Base-by-base conservation (phyloP, 1,140 invertebrate genomes). In the Potamilus streckersoni region DNA sequence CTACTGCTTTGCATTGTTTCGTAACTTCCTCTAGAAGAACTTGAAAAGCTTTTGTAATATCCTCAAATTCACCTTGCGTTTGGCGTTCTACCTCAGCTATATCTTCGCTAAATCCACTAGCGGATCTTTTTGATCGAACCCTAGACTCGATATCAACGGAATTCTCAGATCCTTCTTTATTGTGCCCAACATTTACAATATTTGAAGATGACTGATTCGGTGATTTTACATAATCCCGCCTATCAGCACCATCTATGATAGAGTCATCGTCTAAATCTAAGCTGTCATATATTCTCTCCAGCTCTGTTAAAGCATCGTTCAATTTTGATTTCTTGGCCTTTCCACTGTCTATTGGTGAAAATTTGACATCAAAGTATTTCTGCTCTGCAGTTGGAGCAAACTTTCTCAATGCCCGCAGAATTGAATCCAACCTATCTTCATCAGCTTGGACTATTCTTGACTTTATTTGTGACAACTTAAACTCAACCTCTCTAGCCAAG, bases 31-130 rank as follows among this genome's bases (percentile, higher is more conserved):
- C 86, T 14, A 87, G 74, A 31, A 87, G 76, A 64, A 83, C 82
- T 69, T 87, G 84, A 80, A 87, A 87, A 57, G 86, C 85, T 65
- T 82, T 85, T n/a, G 82, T 83, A 19, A 87, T 85, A 27, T 84
- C 76, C 57, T 87, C 86, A 80, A 86, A 86, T 74, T 87, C 86
- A 55, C 79, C 79, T 60, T 87, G 81, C 17, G 83, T 84, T 67
- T 85, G 79, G 63, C 82, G 79, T 60, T 86, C 82, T 14, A 82
- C 67, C 57, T 86, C 80, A 56, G 71, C 79, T 66, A 78, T 79
- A 20, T 73, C 55, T 73, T 69, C 73, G 61, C 73, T 79, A 38
- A 56, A 78, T 60, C 69, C 80, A 59, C 72, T 69, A 55, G 58
- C 57, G 27, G 66, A 68, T 38, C 70, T 49, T 63, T 76, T 76